Evolutionary conservation across 2,113 vertebrate species (phyloP).

Genomic region (Stercorarius parasiticus): DNA sequence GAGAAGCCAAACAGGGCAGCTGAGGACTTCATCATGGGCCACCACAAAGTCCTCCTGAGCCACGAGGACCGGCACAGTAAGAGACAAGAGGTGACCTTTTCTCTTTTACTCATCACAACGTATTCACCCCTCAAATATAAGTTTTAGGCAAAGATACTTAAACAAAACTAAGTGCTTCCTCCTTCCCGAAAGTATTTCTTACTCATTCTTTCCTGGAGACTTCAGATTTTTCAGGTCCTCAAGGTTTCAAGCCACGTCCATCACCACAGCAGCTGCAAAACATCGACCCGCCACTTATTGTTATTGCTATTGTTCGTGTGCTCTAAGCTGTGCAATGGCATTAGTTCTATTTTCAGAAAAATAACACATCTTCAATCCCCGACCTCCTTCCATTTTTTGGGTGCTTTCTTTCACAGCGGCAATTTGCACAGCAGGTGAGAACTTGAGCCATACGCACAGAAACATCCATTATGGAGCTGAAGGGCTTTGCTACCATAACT

Average conservation of each 20-base stretch:
- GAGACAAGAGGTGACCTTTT: neutral
- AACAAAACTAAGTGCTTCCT: neutral
- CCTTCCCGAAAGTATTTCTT: neutral
- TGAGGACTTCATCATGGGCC: neutral
- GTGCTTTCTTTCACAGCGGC: neutral
- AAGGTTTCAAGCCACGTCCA: neutral
- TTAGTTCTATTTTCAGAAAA: neutral
- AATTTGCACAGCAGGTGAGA: neutral
- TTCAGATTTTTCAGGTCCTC: neutral
- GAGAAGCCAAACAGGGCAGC: neutral
- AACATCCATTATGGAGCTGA: neutral
- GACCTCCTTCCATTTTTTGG: too few species aligned
- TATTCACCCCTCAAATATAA: rapidly evolving
- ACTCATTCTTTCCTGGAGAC: neutral
- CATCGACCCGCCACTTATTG: too few species aligned
- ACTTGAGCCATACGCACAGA: neutral
- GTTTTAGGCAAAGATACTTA: neutral
- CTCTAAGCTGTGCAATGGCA: neutral
- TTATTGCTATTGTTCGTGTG: too few species aligned
- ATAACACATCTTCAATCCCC: neutral
- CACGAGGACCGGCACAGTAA: neutral
- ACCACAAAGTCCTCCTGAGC: neutral
- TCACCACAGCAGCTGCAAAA: neutral
- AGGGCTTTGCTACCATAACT: neutral
- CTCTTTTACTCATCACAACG: neutral